phyloP scores from a whole-genome alignment of 1,140 invertebrate genomes.

The Campoletis sonorensis region DNA sequence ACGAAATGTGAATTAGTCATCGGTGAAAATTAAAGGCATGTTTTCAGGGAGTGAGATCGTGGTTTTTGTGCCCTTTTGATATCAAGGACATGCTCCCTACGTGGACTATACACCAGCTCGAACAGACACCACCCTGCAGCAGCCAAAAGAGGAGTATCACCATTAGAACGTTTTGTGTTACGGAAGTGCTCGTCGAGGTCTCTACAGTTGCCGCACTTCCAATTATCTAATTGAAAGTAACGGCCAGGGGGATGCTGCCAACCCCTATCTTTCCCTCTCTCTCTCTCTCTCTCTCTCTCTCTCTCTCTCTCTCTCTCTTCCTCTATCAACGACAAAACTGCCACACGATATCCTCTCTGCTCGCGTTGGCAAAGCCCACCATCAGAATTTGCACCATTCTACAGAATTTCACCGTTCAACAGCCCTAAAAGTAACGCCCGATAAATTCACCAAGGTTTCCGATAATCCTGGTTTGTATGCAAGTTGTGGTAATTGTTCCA shows the following conservation, averaged over 20 bases:
- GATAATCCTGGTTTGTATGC: background rate
- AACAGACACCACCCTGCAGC: background rate
- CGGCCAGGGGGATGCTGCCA: constrained; percentile 29
- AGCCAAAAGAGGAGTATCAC: constrained; percentile 18
- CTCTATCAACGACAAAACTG: constrained; percentile 4
- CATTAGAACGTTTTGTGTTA: constrained; percentile 49
- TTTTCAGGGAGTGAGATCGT: background rate
- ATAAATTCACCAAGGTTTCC: constrained; percentile 31
- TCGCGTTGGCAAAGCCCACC: constrained; percentile 17
- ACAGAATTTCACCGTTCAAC: constrained; percentile 4
- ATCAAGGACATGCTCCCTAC: background rate
- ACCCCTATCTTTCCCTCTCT: too few relatives aligned
- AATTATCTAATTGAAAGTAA: constrained; percentile 71
- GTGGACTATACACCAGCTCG: background rate
- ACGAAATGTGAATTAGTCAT: background rate
- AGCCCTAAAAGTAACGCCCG: constrained; percentile 34
- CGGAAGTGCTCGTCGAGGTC: constrained; percentile 50
- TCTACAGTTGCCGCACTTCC: constrained; percentile 59
- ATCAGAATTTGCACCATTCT: constrained; percentile 16
- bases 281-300: too few relatives aligned
- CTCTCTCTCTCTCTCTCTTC: constrained; percentile 34
- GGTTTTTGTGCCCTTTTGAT: background rate
- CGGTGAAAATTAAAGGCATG: background rate
- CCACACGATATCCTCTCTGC: constrained; percentile 31
- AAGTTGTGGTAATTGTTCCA: background rate